These are phyloP conservation scores for Spheniscus mendiculus DNA, from an alignment of 2,113 vertebrate genomes.

Conservation along the genomic window DNA sequence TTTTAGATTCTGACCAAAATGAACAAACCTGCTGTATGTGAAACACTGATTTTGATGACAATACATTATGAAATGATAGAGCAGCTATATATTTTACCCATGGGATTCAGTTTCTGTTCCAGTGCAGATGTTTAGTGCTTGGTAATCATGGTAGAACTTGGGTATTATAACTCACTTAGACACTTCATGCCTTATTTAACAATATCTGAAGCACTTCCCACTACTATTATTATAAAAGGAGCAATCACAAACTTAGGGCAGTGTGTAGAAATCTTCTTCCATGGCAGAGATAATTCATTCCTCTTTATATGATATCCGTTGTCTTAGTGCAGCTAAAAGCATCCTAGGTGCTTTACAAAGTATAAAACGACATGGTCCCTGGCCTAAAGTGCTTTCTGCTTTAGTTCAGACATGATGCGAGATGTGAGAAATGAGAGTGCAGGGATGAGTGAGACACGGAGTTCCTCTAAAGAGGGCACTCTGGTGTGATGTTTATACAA, in stretches of 20 bases:
- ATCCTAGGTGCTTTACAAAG: neutral
- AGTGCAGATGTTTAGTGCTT: neutral
- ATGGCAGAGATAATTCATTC: neutral
- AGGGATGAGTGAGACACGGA: neutral
- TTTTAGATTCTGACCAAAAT: neutral
- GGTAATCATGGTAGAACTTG: neutral
- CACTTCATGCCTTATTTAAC: neutral
- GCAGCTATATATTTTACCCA: neutral
- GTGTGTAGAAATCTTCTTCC: neutral
- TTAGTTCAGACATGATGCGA: neutral
- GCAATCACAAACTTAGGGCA: neutral
- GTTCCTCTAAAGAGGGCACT: neutral
- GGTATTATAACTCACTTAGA: neutral
- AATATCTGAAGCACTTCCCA: neutral
- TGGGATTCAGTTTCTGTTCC: neutral
- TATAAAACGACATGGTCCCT: neutral
- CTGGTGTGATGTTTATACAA: neutral
- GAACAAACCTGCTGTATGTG: neutral
- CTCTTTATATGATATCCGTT: neutral
- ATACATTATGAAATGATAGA: neutral
- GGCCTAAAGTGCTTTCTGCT: neutral
- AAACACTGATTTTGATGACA: neutral
- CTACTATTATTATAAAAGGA: neutral
- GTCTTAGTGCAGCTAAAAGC: neutral
- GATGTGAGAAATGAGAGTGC: neutral